phyloP scores from a whole-genome alignment of 2,113 vertebrate genomes.

The Labeo rohita region DNA sequence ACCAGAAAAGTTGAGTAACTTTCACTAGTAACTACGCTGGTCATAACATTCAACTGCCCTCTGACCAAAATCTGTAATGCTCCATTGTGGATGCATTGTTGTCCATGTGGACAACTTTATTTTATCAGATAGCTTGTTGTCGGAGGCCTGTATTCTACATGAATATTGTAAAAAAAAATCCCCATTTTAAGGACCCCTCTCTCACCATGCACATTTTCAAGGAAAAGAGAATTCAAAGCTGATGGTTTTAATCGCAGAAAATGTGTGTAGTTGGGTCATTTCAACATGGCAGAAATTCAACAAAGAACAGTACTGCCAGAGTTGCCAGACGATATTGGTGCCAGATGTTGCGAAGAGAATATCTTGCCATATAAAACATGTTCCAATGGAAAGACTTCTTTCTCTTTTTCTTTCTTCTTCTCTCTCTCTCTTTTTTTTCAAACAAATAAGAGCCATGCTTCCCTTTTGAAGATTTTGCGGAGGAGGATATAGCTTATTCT shows the following conservation, averaged over 20 bases:
- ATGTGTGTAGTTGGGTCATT: constrained; percentile 84
- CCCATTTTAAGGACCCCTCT: background rate
- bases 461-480: constrained; percentile 72
- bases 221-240: constrained; percentile 48
- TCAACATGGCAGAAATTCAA: constrained; percentile 85
- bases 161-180: background rate
- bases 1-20: background rate
- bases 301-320: constrained; percentile 81
- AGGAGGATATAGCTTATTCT: constrained; percentile 58
- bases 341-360: constrained; percentile 86
- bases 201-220: constrained; percentile 33
- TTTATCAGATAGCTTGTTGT: constrained; percentile 15
- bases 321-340: constrained; percentile 84
- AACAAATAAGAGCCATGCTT: constrained; percentile 63
- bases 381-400: constrained; percentile 81
- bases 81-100: background rate
- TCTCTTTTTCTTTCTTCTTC: constrained; percentile 50
- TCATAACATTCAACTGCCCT: background rate
- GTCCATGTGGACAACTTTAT: background rate
- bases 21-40: background rate
- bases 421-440: constrained; percentile 52
- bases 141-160: background rate
- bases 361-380: constrained; percentile 84
- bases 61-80: background rate
- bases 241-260: constrained; percentile 76